Percentiles rank a stretch among this genome's conserved stretches.
Evolutionary conservation across 2,888 invertebrate species (phyloP).

Genomic region (Ormia ochracea): DNA sequence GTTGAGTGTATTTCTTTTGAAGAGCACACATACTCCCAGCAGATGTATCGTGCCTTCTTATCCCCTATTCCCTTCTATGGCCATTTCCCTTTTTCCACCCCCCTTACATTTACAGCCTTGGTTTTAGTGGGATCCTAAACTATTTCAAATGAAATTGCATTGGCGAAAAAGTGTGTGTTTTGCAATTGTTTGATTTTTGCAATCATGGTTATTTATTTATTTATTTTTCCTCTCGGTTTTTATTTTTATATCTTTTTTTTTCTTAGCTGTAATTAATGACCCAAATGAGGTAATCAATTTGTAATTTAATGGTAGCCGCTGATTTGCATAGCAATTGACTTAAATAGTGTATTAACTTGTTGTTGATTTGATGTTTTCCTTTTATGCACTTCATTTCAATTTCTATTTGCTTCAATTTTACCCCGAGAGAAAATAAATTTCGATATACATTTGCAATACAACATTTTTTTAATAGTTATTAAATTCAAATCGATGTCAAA

Average conservation of each 20-base stretch:
- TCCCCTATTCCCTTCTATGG: neutral
- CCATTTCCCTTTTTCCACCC: neutral
- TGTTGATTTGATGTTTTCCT: constrained; percentile 26
- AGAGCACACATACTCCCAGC: no score
- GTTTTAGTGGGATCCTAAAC: constrained; percentile 51
- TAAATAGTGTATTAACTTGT: constrained; percentile 66
- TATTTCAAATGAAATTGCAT: constrained; percentile 48
- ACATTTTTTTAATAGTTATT: constrained; percentile 34
- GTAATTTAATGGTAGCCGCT: constrained; percentile 70
- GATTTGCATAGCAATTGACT: constrained; percentile 73
- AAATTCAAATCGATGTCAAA: constrained; percentile 32
- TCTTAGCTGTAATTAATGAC: constrained; percentile 70
- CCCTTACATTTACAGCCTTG: constrained; percentile 24
- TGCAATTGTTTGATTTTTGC: constrained; percentile 16
- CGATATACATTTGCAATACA: constrained; percentile 15
- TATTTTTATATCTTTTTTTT: constrained; percentile 4
- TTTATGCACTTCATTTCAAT: constrained; percentile 41
- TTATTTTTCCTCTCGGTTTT: constrained; percentile 13
- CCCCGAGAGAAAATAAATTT: constrained; percentile 32
- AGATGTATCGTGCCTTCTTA: no score
- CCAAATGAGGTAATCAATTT: constrained; percentile 73
- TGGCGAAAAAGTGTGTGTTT: constrained; percentile 36
- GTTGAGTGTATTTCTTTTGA: no score
- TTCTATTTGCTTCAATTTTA: constrained; percentile 47
- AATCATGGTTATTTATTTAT: constrained; percentile 28